These are phyloP conservation scores for Volucella inflata DNA, from an alignment of 2,888 invertebrate genomes.

Conservation along the genomic window DNA sequence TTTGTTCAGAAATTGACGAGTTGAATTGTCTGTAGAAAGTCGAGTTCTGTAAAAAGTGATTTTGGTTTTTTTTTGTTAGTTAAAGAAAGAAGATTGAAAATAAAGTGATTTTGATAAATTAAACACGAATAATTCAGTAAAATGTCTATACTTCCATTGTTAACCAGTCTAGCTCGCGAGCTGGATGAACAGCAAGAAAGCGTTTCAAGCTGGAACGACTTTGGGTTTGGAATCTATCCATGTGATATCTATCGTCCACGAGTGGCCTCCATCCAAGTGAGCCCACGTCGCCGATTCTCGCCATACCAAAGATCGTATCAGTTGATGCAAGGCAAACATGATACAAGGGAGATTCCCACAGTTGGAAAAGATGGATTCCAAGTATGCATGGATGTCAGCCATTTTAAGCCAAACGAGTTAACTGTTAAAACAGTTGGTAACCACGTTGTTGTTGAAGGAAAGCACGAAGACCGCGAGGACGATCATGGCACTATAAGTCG, in stretches of 20 bases:
- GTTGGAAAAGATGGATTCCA: conserved; percentile 88
- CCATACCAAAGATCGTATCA: conserved; percentile 87
- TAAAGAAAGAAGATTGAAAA: too few relatives aligned
- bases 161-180: conserved; percentile 80
- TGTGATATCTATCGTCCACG: conserved; percentile 80
- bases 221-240: conserved; percentile 80
- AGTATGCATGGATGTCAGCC: conserved; percentile 89
- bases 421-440: conserved; percentile 91
- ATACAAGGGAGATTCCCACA: conserved; percentile 84
- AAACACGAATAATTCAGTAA: conserved; percentile 40
- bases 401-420: conserved; percentile 91
- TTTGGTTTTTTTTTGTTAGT: background rate
- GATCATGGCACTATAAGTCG: conserved; percentile 90
- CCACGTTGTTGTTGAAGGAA: conserved; percentile 89
- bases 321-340: conserved; percentile 85
- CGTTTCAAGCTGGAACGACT: conserved; percentile 77
- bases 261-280: conserved; percentile 75
- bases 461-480: conserved; percentile 90
- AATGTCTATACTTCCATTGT: conserved; percentile 81
- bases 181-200: conserved; percentile 77
- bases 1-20: conserved; percentile 7
- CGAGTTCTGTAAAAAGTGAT: background rate
- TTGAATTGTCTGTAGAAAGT: background rate
- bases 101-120: background rate
- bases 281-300: conserved; percentile 88